Evolutionary conservation across 2,113 vertebrate genomes (phyloP).

Genomic region (Pachyramphus minor): DNA sequence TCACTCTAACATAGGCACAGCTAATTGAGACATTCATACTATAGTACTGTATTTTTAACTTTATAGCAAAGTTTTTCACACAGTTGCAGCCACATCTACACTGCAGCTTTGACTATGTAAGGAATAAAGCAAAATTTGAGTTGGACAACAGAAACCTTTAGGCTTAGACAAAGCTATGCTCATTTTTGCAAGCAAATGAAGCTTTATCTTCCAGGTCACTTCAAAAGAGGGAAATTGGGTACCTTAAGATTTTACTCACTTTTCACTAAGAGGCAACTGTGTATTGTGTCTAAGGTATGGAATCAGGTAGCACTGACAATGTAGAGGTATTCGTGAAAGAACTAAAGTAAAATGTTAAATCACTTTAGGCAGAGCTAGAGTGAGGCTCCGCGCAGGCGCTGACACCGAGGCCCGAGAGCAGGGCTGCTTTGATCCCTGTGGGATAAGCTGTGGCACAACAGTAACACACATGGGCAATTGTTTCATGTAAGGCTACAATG

Average conservation of each 20-base stretch:
- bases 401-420: neutral
- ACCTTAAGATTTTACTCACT: neutral
- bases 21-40: neutral
- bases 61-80: neutral
- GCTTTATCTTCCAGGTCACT: neutral
- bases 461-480: neutral
- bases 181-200: neutral
- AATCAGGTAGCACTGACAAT: neutral
- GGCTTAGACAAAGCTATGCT: neutral
- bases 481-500: neutral
- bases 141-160: neutral
- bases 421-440: neutral
- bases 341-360: neutral
- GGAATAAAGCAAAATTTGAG: neutral
- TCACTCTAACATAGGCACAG: neutral
- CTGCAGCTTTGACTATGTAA: neutral
- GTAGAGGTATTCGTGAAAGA: neutral
- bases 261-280: neutral
- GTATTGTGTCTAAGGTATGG: neutral
- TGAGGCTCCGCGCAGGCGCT: neutral
- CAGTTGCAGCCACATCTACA: neutral
- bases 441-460: neutral
- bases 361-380: neutral
- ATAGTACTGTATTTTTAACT: accelerated
- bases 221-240: neutral